Base-by-base conservation (phyloP, 2,113 vertebrate genomes). In the Ovis aries region DNA sequence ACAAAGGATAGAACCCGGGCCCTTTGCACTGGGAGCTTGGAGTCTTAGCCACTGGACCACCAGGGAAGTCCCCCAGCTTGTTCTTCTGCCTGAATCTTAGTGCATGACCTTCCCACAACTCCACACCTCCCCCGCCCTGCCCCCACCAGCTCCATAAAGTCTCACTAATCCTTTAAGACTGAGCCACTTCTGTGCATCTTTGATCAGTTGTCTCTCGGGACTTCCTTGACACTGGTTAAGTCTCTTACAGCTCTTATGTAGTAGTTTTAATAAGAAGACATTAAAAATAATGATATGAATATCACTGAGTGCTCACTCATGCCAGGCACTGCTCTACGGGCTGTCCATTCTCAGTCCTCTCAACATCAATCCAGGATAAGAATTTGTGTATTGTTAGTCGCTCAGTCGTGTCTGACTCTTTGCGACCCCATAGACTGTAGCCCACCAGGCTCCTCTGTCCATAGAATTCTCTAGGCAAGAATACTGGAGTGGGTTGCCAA, bases 111-210 rank as follows among this genome's bases (percentile, higher is more conserved):
- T 43, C 80, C 55, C 17, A 48, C 16, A 60, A 11, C 2, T 17
- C 9, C 16, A 52, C 11, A 7, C 62, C 52, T 27, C 27, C 4
- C 62, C 23, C 25, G 0, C 27, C 59, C 60, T 14, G 0, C 27
- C 59, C 27, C 31, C 3, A 7, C 29, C 3, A 3, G 31, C n/a
- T 12, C 19, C 23, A 64, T 6, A 36, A 87, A 92, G 40, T 15
- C 9, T 50, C 27, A 45, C n/a, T 77, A 81, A 83, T 59, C 93
- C 57, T 96, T 93, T 85, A 94, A 97, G 90, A 89, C 31, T 4
- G 48, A 78, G 27, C 8, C 60, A 93, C n/a, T 67, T 92, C 40
- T 59, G 82, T 53, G 43, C n/a, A 6, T 36, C 89, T 67, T 60
- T 86, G 48, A 33, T 71, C n/a, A 14, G 21, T 10, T 9, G 23